A percentile compares a stretch with the other conserved stretches of the same genome.
Conservation (phyloP, 2,797 vertebrate genomes). For the Mus caroli region DNA sequence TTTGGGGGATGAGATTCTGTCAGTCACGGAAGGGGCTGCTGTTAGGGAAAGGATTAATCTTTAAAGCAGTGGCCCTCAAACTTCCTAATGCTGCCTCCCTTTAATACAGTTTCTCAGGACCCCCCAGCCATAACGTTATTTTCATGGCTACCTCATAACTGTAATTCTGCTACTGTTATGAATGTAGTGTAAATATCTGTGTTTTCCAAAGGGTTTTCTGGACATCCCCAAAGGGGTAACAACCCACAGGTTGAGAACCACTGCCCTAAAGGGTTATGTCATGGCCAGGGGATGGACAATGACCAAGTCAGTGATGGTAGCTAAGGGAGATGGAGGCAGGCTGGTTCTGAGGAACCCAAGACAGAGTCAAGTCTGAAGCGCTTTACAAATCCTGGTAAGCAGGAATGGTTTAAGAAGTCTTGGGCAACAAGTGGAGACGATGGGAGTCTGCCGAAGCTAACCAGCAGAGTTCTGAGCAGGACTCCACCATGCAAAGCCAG, state of each 20-base stretch:
- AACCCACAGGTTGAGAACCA: background rate
- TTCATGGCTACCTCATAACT: background rate
- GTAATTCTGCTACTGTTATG: background rate
- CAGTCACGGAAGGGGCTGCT: background rate
- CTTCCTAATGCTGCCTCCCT: background rate
- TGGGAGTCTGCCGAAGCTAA: background rate
- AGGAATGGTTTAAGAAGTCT: constrained; percentile 46
- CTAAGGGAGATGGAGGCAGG: background rate
- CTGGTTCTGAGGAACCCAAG: background rate
- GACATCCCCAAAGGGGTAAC: background rate
- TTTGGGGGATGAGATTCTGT: background rate
- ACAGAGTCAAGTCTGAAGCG: background rate
- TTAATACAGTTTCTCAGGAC: background rate
- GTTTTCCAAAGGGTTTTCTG: background rate
- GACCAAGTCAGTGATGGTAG: background rate
- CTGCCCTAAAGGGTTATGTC: background rate
- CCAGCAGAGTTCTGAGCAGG: constrained; percentile 12
- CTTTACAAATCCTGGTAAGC: constrained; percentile 12
- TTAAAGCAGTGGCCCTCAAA: background rate
- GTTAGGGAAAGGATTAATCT: background rate
- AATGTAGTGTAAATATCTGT: background rate
- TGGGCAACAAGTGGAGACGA: constrained; percentile 33
- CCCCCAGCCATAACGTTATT: background rate
- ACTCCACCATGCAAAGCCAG: background rate
- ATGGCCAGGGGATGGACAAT: background rate